Base-by-base conservation (phyloP, 2,888 invertebrate species). In the Trichacis sp. region DNA sequence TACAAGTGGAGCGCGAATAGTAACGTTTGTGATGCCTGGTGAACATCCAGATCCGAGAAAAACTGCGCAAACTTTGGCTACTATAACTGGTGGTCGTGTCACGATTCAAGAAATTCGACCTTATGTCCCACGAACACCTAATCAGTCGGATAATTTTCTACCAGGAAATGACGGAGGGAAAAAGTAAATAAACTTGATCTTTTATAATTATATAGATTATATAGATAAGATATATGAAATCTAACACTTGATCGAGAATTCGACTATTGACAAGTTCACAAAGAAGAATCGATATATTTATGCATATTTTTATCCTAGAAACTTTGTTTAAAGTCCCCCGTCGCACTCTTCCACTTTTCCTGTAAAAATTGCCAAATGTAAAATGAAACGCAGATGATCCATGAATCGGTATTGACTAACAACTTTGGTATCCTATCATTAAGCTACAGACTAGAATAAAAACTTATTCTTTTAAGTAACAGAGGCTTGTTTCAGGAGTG, bases 21-120 rank as follows among this genome's bases (percentile, higher is more conserved):
- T 95, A 85, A 89, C 91, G 14, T 95, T 95, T 82, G 90, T 95
- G 61, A 91, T 95, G 36, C 92, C 94, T 2, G 93, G 93, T 46
- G 88, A 88, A 52, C 90, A 92, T 80, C 91, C 91, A 6, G 91
- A 95, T 83, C 89, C 89, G 69, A 86, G 86, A 55, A 90, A 91
- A 74, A 88, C 93, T 12, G 92, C 93, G 79, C 90, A 92, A 76
- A 91, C 93, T 36, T 85, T 95, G 24, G 90, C 90, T 63, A 89
- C 91, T 19, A 88, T 94, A 42, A 94, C 95, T 0, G 95, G 95
- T 1, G 93, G 92, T 1, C 90, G 89, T 80, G 92, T 94, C 0
- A 89, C 88, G 47, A 92, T 95, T 56, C 88, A 92, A 74, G 90
- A 92, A 57, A 90, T 94, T 43, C 88, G 91, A 64, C 91, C 93